A percentile compares a stretch with the other conserved stretches of the same genome.
These are phyloP conservation scores for Macroteleia sp. DNA, from an alignment of 2,888 invertebrate genomes.

Conservation along the genomic window DNA sequence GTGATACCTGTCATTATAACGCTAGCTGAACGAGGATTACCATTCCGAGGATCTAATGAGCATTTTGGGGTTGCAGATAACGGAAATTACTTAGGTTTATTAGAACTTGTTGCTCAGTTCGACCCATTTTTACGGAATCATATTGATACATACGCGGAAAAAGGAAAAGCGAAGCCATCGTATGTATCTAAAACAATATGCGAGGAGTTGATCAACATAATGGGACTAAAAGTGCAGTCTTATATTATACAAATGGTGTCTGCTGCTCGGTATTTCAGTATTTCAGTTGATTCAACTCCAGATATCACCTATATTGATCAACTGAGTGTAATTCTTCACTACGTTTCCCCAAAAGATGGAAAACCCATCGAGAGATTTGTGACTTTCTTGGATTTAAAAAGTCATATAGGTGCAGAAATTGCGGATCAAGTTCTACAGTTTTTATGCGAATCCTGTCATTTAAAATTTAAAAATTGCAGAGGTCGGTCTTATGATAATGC, in stretches of 20 bases:
- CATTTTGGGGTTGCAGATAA: slow-evolving; percentile 6
- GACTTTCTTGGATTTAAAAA: slow-evolving; percentile 25
- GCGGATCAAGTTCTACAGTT: slow-evolving; percentile 15
- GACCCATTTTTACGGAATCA: slow-evolving; percentile 48
- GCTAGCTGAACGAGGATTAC: slow-evolving; percentile 57
- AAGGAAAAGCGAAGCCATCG: slow-evolving; percentile 30
- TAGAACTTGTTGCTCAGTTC: slow-evolving; percentile 65
- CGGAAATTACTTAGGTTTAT: slow-evolving; percentile 27
- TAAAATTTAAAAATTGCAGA: slow-evolving; percentile 47
- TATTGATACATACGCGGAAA: slow-evolving; percentile 65
- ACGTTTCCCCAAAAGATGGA: slow-evolving; percentile 41
- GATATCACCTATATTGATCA: too few species aligned
- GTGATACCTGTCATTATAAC: slow-evolving; percentile 37
- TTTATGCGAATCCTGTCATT: slow-evolving; percentile 19
- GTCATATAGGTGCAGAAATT: slow-evolving; percentile 11
- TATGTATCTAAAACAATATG: slow-evolving; percentile 41
- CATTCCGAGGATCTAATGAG: slow-evolving; percentile 62
- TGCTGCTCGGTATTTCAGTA: too few species aligned
- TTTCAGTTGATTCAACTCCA: too few species aligned
- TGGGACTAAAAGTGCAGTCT: slow-evolving; percentile 41
- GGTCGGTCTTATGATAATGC: slow-evolving; percentile 73
- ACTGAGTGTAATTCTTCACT: slow-evolving; percentile 29
- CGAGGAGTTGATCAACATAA: slow-evolving; percentile 25
- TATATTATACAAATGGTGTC: slow-evolving; percentile 37
- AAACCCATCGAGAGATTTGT: slow-evolving; percentile 50